phyloP scores from a whole-genome alignment of 2,888 invertebrate genomes.

The Drosophila longiperda region DNA sequence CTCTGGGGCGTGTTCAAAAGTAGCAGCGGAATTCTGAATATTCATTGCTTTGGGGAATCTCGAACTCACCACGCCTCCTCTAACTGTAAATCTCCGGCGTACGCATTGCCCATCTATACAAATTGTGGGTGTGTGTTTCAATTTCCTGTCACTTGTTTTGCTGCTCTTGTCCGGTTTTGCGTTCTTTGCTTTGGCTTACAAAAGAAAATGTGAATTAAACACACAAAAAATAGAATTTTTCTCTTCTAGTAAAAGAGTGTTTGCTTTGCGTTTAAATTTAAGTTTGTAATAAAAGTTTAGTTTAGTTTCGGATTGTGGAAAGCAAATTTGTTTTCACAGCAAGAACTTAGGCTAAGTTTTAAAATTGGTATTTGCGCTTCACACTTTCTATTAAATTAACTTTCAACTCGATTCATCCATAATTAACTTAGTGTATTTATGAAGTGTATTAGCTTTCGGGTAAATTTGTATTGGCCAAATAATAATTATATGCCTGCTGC shows the following conservation, averaged over 20 bases:
- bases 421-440: slow-evolving; percentile 3
- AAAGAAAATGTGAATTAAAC: neutral
- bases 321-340: neutral
- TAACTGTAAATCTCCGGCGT: slow-evolving; percentile 21
- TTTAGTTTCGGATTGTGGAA: neutral
- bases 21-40: slow-evolving; percentile 54
- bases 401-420: neutral
- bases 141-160: neutral
- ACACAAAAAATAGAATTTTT: neutral
- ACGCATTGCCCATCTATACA: slow-evolving; percentile 32
- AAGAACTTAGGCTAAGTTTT: neutral
- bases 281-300: neutral
- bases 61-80: slow-evolving; percentile 19
- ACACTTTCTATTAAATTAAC: neutral
- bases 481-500: neutral
- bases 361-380: neutral
- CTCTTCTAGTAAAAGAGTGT: neutral
- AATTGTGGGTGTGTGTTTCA: slow-evolving; percentile 16
- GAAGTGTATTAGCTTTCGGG: slow-evolving; percentile 31
- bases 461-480: neutral
- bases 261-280: neutral
- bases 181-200: neutral
- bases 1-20: slow-evolving; percentile 57
- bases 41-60: slow-evolving; percentile 58
- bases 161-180: neutral